Percentiles rank a stretch among this genome's conserved stretches.
phyloP scores from a whole-genome alignment of 2,113 vertebrate genomes.

The Anser cygnoides region DNA sequence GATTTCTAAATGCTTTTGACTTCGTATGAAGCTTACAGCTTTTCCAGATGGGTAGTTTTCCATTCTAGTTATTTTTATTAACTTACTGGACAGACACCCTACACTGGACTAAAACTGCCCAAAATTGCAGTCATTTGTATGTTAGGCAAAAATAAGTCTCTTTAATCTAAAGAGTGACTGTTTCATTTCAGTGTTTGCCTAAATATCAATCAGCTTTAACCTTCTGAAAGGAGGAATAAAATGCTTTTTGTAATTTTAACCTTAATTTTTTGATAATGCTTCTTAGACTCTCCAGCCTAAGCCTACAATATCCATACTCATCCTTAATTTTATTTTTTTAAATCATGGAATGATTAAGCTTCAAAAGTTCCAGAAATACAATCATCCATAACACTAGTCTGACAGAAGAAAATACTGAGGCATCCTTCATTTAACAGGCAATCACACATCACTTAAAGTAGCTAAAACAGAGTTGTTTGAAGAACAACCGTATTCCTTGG shows the following conservation, averaged over 20 bases:
- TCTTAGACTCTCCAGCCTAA: neutral
- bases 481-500: neutral
- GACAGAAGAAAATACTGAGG: neutral
- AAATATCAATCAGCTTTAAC: neutral
- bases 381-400: neutral
- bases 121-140: neutral
- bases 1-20: neutral
- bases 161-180: neutral
- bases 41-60: constrained; percentile 16
- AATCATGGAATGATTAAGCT: neutral
- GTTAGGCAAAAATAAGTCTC: neutral
- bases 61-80: neutral
- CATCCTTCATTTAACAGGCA: neutral
- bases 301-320: neutral
- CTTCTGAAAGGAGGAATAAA: neutral
- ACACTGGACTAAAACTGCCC: neutral
- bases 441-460: neutral
- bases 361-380: neutral
- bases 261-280: neutral
- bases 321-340: too few relatives aligned
- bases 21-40: neutral
- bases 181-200: neutral
- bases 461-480: neutral
- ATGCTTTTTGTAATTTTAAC: neutral
- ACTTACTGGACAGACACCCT: neutral